These are phyloP conservation scores for Lasiurus borealis DNA, from an alignment of 2,113 vertebrate genomes.

Conservation along the genomic window DNA sequence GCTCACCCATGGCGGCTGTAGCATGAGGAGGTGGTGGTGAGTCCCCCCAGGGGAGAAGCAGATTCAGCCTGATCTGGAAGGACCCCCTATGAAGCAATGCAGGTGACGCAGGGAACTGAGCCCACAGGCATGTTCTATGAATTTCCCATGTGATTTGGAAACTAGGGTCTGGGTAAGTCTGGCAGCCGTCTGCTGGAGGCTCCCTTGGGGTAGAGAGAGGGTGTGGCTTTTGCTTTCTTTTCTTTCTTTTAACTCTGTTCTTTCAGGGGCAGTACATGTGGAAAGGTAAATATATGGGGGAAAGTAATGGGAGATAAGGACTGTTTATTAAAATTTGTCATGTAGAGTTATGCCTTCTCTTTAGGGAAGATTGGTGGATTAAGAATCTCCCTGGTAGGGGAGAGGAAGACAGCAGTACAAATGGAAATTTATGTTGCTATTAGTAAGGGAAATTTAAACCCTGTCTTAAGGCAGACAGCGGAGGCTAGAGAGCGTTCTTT, in stretches of 20 bases:
- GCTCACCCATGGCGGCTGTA: too few species aligned
- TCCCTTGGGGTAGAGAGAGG: background rate
- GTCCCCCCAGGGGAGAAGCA: too few species aligned
- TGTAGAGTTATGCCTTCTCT: background rate
- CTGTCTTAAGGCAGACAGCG: background rate
- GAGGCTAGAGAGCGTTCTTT: background rate
- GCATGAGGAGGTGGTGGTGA: too few species aligned
- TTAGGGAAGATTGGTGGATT: background rate
- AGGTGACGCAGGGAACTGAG: too few species aligned
- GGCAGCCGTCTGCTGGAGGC: background rate
- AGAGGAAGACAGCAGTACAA: background rate
- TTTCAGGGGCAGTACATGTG: background rate
- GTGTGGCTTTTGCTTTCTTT: background rate
- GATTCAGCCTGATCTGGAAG: too few species aligned
- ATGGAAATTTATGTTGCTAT: background rate
- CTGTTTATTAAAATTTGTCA: background rate
- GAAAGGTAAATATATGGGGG: background rate
- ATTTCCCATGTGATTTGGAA: background rate
- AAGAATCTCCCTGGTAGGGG: background rate
- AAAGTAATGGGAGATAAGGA: background rate
- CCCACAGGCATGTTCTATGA: too few species aligned
- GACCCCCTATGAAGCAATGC: too few species aligned
- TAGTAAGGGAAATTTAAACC: background rate
- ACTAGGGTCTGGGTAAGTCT: background rate
- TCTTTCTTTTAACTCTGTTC: background rate